Evolutionary conservation across 30 jellyfish, hydroid and myxozoan genomes (phyloP).

Genomic region (Euphysa ruthae): DNA sequence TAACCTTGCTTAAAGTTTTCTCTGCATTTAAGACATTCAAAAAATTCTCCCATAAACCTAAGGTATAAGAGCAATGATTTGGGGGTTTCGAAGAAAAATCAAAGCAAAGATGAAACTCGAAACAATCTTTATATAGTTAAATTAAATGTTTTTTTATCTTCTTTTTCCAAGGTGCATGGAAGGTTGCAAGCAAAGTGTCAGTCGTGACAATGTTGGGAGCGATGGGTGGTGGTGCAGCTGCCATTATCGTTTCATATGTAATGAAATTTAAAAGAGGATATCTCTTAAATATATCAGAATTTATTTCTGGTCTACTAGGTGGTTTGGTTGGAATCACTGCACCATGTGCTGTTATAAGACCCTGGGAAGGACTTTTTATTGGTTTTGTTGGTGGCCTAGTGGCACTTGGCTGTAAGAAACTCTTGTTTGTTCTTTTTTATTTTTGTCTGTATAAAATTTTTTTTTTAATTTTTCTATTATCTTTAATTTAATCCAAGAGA

Average conservation of each 20-base stretch:
- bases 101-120: no score
- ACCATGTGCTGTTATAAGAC: constrained; percentile 10
- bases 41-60: no score
- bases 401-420: constrained; percentile 24
- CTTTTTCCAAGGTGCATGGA: constrained; percentile 28
- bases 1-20: no score
- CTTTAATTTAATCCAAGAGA: no score
- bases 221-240: constrained; percentile 40
- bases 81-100: no score
- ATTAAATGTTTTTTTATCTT: no score
- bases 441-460: no score
- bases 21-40: no score
- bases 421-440: no score
- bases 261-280: background rate
- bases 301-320: constrained; percentile 28
- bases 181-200: constrained; percentile 34
- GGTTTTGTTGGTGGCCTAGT: constrained; percentile 43
- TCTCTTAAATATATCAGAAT: constrained; percentile 9
- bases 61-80: no score
- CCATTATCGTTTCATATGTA: background rate
- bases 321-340: constrained; percentile 43
- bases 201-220: constrained; percentile 59
- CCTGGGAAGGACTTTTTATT: constrained; percentile 39
- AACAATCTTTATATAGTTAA: no score
- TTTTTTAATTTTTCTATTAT: no score